Evolutionary conservation across 1,140 invertebrate species (phyloP).

Genomic region (Chelonus insularis): DNA sequence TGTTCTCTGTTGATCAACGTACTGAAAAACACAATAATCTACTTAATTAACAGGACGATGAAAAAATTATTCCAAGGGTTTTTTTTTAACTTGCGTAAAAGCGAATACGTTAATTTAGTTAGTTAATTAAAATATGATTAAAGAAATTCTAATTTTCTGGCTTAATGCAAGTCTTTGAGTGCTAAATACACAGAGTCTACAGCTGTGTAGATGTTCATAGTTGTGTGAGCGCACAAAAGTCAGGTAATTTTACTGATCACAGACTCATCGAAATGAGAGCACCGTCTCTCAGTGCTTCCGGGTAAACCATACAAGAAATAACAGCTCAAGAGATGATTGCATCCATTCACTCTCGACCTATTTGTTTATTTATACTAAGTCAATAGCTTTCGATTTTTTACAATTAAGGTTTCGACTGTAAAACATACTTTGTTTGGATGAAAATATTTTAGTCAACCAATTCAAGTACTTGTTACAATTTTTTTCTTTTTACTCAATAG

Average conservation of each 20-base stretch:
- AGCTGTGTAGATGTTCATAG: too few relatives aligned
- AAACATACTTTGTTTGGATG: too few relatives aligned
- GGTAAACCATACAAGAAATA: background rate
- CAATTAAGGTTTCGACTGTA: slow-evolving; percentile 2
- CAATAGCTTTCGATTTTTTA: background rate
- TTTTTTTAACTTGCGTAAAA: background rate
- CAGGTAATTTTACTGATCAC: slow-evolving; percentile 2
- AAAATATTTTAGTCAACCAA: too few relatives aligned
- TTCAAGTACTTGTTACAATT: too few relatives aligned
- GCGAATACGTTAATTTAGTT: background rate
- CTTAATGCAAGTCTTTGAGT: too few relatives aligned
- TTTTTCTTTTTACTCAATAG: too few relatives aligned
- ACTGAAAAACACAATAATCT: background rate
- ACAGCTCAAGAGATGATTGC: background rate
- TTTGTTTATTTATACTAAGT: background rate
- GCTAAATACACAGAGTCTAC: too few relatives aligned
- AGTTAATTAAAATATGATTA: too few relatives aligned
- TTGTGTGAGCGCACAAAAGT: background rate
- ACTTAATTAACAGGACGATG: slow-evolving; percentile 11
- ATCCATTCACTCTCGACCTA: slow-evolving; percentile 6
- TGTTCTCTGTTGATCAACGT: slow-evolving; percentile 10
- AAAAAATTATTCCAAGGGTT: background rate
- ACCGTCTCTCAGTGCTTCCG: background rate
- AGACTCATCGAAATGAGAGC: slow-evolving; percentile 5
- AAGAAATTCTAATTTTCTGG: too few relatives aligned